These are phyloP conservation scores for Callipepla californica DNA, from an alignment of 2,113 vertebrate genomes.

Conservation along the genomic window DNA sequence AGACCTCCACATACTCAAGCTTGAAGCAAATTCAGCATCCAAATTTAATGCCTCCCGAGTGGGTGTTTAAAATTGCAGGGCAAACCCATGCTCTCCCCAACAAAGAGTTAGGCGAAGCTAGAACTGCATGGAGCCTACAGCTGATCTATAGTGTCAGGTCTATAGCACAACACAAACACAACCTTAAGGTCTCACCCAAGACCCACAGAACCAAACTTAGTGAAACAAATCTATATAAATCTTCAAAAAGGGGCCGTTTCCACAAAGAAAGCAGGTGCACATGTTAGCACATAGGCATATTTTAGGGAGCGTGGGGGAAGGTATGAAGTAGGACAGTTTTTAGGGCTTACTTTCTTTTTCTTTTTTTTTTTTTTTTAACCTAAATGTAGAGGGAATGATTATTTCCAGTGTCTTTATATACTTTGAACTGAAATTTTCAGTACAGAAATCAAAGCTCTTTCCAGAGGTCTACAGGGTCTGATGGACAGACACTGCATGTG, in stretches of 20 bases:
- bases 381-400: not conserved
- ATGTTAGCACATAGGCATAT: constrained; percentile 19
- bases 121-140: not conserved
- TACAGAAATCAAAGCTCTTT: not conserved
- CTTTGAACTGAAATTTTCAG: not conserved
- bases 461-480: not conserved
- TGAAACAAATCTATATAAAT: not conserved
- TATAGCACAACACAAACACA: not conserved
- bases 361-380: not conserved
- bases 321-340: not conserved
- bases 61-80: not conserved
- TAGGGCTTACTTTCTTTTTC: not conserved
- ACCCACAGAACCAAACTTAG: not conserved
- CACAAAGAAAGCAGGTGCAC: constrained; percentile 22
- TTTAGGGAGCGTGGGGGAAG: constrained; percentile 35
- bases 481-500: not conserved
- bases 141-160: not conserved
- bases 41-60: not conserved
- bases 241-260: not conserved
- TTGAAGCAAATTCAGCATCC: accelerated
- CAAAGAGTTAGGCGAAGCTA: not conserved
- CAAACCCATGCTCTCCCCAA: not conserved
- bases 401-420: not conserved
- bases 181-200: not conserved
- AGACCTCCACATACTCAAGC: not conserved